Base-by-base conservation (phyloP, 2,113 vertebrate genomes). In the Anolis carolinensis region DNA sequence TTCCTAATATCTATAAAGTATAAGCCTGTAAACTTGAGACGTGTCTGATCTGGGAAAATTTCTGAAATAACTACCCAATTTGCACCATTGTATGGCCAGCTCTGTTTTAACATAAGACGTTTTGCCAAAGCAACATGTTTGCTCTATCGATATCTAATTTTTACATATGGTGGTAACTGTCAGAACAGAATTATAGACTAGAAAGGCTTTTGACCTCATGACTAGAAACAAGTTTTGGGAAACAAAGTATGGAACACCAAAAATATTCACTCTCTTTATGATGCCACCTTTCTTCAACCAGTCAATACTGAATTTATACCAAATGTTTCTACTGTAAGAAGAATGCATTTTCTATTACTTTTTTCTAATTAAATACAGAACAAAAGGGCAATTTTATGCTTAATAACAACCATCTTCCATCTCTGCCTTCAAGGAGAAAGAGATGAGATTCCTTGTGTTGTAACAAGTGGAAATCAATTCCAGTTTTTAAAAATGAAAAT, bases 401-500 rank as follows among this genome's bases (percentile, higher is more conserved):
- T 50, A 9, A 72, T 36, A 63, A 63, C 77, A 39, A 62, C 72
- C 73, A 44, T 50, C 36, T 7, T 71, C 21, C 20, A 63, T 20
- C 52, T 74, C 72, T 86, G 6, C 63, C 6, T 63, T 36, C 32
- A 34, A 74, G 34, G n/a, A 21, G 50, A 32, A 63, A 39, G 32
- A 65, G 14, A 67, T 39, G n/a, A 50, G 39, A 65, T 81, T 75
- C 44, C 70, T 39, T 34, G 18, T 18, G 34, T 36, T 62, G 55
- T n/a, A 75, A 67, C 65, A 75, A 75, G 25, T 6, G 67, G 67
- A 92, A 90, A 71, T 1, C 55, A 36, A 20, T 10, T 52, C 11
- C 0, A 75, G 81, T 88, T 48, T 1, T 16, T 44, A 48, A 39
- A 81, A 20, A 36, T 1, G 68, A 74, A 84, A 87, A 73, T 6